Base-by-base conservation (phyloP, 2,888 invertebrate genomes). In the Phania funesta region DNA sequence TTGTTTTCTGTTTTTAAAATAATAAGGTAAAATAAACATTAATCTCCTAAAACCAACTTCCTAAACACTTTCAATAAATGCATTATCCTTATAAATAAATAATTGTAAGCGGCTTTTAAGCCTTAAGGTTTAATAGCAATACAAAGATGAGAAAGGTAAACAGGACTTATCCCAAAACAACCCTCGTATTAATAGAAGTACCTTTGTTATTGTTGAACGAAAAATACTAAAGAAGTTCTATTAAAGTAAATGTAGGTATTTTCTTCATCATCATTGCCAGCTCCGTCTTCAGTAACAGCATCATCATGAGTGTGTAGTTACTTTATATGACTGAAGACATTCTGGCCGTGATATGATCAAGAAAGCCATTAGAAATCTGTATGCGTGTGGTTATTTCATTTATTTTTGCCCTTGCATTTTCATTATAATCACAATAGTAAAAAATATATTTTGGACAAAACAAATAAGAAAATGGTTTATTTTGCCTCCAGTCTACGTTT, bases 371-470 rank as follows among this genome's bases (percentile, higher is more conserved):
- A 78, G 65, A 78, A 82, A 74, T 80, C 76, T 70, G 64, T 80
- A 64, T 78, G 76, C 68, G 83, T 83, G 75, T 78, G 78, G 78
- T 52, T 75, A 46, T 62, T 77, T 76, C 35, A 71, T 60, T 74
- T 24, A 70, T 77, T 68, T 71, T 82, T 82, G 79, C n/a, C 26
- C 44, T 68, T 60, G 54, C 84, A 83, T 85, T 84, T 85, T 85
- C 83, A 84, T 85, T 85, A 84, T 85, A 82, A 85, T 84, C 83
- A 75, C 65, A 82, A 85, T 82, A 68, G 85, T 83, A 85, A 85
- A 85, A 83, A 85, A 78, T 26, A 64, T 35, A 41, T 75, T 24
- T 41, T 22, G 13, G 18, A 62, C 13, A 70, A 64, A 38, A n/a
- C n/a, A n/a, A n/a, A 38, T 58, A 60, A 29, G 38, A 64, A 71